A percentile compares a stretch with the other conserved stretches of the same genome.
phyloP scores from a whole-genome alignment of 2,888 invertebrate genomes.

The Malthinus flaveolus region DNA sequence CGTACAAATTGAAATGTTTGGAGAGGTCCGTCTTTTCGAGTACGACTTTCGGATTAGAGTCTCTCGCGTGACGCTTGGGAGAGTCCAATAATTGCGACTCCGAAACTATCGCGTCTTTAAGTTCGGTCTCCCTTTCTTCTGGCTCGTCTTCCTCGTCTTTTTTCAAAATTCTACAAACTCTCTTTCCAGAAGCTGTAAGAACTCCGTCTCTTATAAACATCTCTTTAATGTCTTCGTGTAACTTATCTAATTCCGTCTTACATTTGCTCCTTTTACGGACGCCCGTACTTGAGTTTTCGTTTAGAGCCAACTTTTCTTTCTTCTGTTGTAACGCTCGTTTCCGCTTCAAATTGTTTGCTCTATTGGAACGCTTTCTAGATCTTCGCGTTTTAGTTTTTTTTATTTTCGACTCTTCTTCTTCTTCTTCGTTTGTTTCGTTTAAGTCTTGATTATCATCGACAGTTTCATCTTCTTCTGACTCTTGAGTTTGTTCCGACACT shows the following conservation, averaged over 20 bases:
- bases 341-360: too few relatives aligned
- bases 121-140: slow-evolving; percentile 16
- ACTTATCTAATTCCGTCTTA: slow-evolving; percentile 61
- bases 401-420: neutral
- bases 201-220: slow-evolving; percentile 70
- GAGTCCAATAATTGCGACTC: slow-evolving; percentile 10
- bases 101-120: slow-evolving; percentile 14
- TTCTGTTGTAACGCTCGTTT: too few relatives aligned
- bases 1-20: slow-evolving; percentile 38
- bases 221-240: slow-evolving; percentile 71
- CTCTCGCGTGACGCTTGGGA: slow-evolving; percentile 37
- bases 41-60: slow-evolving; percentile 40
- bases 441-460: neutral
- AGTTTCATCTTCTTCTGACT: neutral
- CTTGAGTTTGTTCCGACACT: neutral
- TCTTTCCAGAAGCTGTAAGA: slow-evolving; percentile 64
- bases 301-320: neutral
- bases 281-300: slow-evolving; percentile 19
- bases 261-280: slow-evolving; percentile 31
- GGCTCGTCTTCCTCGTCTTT: slow-evolving; percentile 12
- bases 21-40: slow-evolving; percentile 44
- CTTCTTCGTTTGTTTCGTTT: neutral
- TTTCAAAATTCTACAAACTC: slow-evolving; percentile 58
- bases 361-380: too few relatives aligned
- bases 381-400: neutral